Base-by-base conservation (phyloP, 2,113 vertebrate genomes). In the Toxotes chatareus region DNA sequence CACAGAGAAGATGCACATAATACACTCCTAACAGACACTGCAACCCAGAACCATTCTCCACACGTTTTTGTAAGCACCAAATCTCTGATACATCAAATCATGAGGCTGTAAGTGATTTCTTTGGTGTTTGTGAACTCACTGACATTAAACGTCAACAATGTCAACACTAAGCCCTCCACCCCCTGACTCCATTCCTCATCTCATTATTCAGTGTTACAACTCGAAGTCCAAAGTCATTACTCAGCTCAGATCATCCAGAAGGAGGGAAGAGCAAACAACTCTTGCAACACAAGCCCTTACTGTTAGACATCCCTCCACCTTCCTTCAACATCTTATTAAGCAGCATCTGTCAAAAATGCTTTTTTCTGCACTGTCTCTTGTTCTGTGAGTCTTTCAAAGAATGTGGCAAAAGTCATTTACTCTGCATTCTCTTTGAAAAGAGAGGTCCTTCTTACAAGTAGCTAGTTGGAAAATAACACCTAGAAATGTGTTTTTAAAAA, bases 301-400 rank as follows among this genome's bases (percentile, higher is more conserved):
- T 75, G 49, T 73, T 38, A 73, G 65, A 67, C 83, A 72, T 32
- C 38, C 14, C 68, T 17, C 0, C 23, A 61, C 34, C 36, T 75
- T 84, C 80, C 82, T 91, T 79, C 65, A 73, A 88, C 86, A 73
- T 90, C 83, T 86, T 70, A 92, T 87, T 87, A 91, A 91, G 78
- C 83, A 76, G 73, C 75, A 81, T 87, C 88, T 88, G 69, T 77
- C 53, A 76, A 84, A 76, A 55, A 66, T 27, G 62, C 66, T 47
- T 61, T 67, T 36, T 46, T 74, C 46, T 1, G 63, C 66, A 17
- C 53, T 46, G 60, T 67, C 34, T 73, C 47, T 80, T 66, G 55
- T 27, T 1, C 27, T 65, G 46, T 47, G 57, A 40, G 46, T 69
- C 27, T 83, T 66, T 76, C 53, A 80, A 76, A 81, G 68, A 66